Evolutionary conservation across 2,797 vertebrate species (phyloP).

Genomic region (Malacoctenus gilli): DNA sequence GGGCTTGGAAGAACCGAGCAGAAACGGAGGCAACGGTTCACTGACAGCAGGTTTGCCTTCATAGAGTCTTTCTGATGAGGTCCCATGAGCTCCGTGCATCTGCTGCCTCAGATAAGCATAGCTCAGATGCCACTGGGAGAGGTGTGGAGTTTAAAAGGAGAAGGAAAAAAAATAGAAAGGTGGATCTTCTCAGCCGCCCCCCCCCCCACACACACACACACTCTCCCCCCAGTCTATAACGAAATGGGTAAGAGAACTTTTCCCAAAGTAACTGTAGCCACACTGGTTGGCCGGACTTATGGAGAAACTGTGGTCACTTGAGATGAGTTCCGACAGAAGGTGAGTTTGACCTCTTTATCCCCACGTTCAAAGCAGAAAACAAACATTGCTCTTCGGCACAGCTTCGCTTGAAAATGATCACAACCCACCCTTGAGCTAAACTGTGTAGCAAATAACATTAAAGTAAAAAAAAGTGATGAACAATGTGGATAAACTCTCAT

Average conservation of each 20-base stretch:
- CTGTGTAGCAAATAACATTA: conserved; percentile 29
- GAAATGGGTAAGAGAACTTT: conserved; percentile 59
- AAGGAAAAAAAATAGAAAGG: conserved; percentile 34
- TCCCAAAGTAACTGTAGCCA: conserved; percentile 63
- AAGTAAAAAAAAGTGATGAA: conserved; percentile 15
- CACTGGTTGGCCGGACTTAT: conserved; percentile 10
- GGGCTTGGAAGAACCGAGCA: conserved; percentile 58
- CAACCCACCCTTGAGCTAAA: conserved; percentile 23
- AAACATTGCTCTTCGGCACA: conserved; percentile 44
- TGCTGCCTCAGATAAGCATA: conserved; percentile 83
- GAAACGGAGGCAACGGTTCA: conserved; percentile 71
- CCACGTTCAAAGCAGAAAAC: conserved; percentile 14
- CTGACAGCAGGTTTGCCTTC: conserved; percentile 76
- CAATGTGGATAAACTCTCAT: conserved; percentile 42
- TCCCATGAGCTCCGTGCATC: conserved; percentile 79
- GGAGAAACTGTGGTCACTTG: conserved; percentile 44
- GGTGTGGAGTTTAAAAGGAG: neutral
- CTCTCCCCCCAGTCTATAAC: conserved; percentile 57
- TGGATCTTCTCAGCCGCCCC: conserved; percentile 56
- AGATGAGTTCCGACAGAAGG: conserved; percentile 24
- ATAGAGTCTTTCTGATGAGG: conserved; percentile 79
- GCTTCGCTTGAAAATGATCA: conserved; percentile 41
- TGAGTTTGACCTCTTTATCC: conserved; percentile 46
- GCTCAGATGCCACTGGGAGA: conserved; percentile 70
- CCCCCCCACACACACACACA: too few relatives aligned